A percentile compares a stretch with the other conserved stretches of the same genome.
phyloP scores from a whole-genome alignment of 2,797 vertebrate genomes.

The Apogon talboti region DNA sequence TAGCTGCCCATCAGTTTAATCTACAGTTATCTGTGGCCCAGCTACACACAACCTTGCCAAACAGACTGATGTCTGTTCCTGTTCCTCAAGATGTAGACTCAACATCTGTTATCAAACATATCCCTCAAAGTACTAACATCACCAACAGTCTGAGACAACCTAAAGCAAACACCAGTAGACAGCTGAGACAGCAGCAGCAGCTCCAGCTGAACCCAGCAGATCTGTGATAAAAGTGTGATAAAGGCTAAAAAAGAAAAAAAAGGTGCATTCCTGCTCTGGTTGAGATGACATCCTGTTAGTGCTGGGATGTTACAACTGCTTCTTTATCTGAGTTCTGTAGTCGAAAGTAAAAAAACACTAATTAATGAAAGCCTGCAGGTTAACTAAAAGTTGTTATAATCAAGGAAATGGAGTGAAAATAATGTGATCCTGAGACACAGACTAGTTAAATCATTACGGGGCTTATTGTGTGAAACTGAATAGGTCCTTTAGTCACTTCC shows the following conservation, averaged over 20 bases:
- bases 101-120: slow-evolving; percentile 12
- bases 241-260: slow-evolving; percentile 6
- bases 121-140: slow-evolving; percentile 17
- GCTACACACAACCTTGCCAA: background rate
- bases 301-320: slow-evolving; percentile 13
- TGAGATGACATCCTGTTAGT: slow-evolving; percentile 25
- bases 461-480: slow-evolving; percentile 8
- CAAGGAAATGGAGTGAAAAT: background rate
- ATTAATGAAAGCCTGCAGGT: slow-evolving; percentile 2
- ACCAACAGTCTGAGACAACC: slow-evolving; percentile 2
- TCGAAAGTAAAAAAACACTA: slow-evolving; percentile 6
- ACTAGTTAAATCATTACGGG: slow-evolving; percentile 14
- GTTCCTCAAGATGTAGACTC: background rate
- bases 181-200: background rate
- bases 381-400: slow-evolving; percentile 15
- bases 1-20: slow-evolving; percentile 39
- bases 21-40: slow-evolving; percentile 32
- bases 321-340: slow-evolving; percentile 2
- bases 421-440: slow-evolving; percentile 2
- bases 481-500: slow-evolving; percentile 22
- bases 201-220: slow-evolving; percentile 39
- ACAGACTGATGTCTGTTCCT: slow-evolving; percentile 7
- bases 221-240: slow-evolving; percentile 23
- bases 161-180: slow-evolving; percentile 15
- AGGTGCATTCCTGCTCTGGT: slow-evolving; percentile 14